These are phyloP conservation scores for Cephonodes hylas DNA, from an alignment of 2,888 invertebrate species.

Conservation along the genomic window DNA sequence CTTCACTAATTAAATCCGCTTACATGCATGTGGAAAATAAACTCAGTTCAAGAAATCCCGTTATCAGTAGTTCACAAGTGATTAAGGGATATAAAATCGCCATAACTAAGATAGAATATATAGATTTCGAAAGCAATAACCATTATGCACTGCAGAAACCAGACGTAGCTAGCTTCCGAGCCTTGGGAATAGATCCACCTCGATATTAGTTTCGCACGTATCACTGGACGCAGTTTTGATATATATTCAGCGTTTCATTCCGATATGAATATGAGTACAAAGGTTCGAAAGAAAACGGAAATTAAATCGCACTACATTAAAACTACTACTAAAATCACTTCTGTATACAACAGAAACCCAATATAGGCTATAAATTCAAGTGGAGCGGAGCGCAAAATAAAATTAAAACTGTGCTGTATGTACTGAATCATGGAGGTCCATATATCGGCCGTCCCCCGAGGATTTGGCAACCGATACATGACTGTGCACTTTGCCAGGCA, in stretches of 20 bases:
- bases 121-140: not conserved
- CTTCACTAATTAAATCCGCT: no score
- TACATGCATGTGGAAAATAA: no score
- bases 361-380: constrained; percentile 61
- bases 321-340: constrained; percentile 31
- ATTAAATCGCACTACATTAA: not conserved
- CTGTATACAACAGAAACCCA: constrained; percentile 52
- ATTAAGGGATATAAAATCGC: not conserved
- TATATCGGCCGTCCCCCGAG: constrained; percentile 57
- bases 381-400: constrained; percentile 58
- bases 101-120: not conserved
- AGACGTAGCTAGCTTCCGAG: not conserved
- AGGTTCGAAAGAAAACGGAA: not conserved
- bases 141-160: not conserved
- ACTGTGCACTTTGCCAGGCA: constrained; percentile 70
- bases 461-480: constrained; percentile 78
- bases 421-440: constrained; percentile 60
- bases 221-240: no score
- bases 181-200: no score
- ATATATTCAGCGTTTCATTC: no score
- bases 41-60: no score
- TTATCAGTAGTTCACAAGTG: not conserved
- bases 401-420: constrained; percentile 65
- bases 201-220: no score
- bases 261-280: no score